A percentile compares a stretch with the other conserved stretches of the same genome.
Conservation (phyloP, 2,797 vertebrate genomes). For the Aeoliscus strigatus region DNA sequence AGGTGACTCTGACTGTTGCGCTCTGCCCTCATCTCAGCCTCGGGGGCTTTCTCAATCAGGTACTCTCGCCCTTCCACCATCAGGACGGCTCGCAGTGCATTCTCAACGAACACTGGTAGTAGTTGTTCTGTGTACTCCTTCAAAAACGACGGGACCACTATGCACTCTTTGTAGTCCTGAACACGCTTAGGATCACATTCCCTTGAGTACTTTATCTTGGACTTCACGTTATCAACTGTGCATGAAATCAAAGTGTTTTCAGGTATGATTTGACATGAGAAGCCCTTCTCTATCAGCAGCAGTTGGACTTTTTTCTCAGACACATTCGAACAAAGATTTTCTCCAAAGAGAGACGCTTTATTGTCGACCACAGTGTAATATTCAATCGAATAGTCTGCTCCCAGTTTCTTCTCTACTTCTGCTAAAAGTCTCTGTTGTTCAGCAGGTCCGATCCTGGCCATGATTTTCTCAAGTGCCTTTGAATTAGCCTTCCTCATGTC, state of each 20-base stretch:
- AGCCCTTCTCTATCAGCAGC: neutral
- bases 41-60: neutral
- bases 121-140: neutral
- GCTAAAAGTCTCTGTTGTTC: neutral
- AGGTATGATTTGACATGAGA: constrained; percentile 2
- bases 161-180: neutral
- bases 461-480: neutral
- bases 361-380: no score
- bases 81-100: constrained; percentile 2
- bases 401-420: no score
- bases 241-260: neutral
- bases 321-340: no score
- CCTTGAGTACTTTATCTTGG: neutral
- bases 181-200: neutral
- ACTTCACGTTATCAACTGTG: neutral
- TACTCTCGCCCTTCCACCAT: constrained; percentile 1
- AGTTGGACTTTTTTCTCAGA: neutral
- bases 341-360: no score
- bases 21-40: neutral
- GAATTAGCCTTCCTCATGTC: no score
- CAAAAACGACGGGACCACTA: neutral
- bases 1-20: neutral
- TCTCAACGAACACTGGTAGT: constrained; percentile 3
- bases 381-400: no score
- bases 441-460: neutral